Evolutionary conservation across 2,797 vertebrate species (phyloP).

Genomic region (Rhinatrema bivittatum): DNA sequence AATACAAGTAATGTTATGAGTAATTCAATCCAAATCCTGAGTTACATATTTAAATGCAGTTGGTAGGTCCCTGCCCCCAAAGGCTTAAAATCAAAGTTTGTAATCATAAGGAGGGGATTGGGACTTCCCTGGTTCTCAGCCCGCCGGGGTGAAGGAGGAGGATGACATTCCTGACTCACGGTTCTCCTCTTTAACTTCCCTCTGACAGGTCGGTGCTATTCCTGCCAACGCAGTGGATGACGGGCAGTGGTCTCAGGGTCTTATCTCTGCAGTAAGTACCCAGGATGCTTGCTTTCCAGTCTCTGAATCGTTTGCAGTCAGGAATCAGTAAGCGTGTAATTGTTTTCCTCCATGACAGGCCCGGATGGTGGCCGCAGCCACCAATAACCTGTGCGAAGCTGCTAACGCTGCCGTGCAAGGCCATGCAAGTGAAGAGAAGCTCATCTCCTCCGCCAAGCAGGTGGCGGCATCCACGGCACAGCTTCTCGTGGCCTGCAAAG

Average conservation of each 20-base stretch:
- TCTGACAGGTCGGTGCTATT: constrained; percentile 78
- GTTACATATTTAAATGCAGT: too few species aligned
- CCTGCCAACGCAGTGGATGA: constrained; percentile 89
- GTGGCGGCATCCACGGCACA: constrained; percentile 78
- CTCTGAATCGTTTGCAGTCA: too few species aligned
- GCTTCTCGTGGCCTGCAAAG: constrained; percentile 81
- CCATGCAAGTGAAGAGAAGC: constrained; percentile 78
- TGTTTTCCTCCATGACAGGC: too few species aligned
- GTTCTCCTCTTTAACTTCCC: not conserved
- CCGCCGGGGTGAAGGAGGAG: too few species aligned
- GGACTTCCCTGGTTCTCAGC: too few species aligned
- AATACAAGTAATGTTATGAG: too few species aligned
- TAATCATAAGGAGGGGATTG: too few species aligned
- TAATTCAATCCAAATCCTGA: too few species aligned
- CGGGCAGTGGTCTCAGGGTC: constrained; percentile 96
- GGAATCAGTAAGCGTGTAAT: too few species aligned
- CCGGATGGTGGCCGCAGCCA: constrained; percentile 77
- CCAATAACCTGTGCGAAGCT: constrained; percentile 74
- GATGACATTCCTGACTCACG: too few species aligned
- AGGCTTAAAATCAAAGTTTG: too few species aligned
- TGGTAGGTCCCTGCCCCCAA: too few species aligned
- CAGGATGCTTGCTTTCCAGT: not conserved
- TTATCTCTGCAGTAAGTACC: constrained; percentile 90
- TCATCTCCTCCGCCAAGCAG: constrained; percentile 79
- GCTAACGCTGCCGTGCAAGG: constrained; percentile 77